phyloP scores from a whole-genome alignment of 2,888 invertebrate genomes.

The Eugnorisma glareosa region DNA sequence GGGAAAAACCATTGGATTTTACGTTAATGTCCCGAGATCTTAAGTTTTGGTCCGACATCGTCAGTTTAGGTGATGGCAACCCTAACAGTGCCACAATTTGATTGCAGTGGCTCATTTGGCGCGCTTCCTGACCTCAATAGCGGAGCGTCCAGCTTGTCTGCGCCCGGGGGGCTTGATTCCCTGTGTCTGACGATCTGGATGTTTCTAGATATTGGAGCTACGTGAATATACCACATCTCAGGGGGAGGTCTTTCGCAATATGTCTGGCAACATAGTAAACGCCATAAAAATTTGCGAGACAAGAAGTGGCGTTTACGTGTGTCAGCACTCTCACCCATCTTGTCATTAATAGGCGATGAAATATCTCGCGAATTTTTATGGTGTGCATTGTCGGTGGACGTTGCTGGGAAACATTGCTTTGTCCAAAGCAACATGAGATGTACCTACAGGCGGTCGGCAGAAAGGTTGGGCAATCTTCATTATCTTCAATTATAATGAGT shows the following conservation, averaged over 20 bases:
- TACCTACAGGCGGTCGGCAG: no score
- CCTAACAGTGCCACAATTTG: constrained; percentile 5
- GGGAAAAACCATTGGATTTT: no score
- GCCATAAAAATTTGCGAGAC: background rate
- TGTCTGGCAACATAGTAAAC: background rate
- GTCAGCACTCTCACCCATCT: background rate
- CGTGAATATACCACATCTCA: background rate
- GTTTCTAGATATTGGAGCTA: background rate
- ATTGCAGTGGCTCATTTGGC: constrained; percentile 42
- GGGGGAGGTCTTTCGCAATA: background rate
- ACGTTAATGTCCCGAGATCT: no score
- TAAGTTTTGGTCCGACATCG: background rate
- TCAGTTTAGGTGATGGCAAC: background rate
- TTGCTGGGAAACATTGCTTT: background rate
- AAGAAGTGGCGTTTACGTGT: background rate
- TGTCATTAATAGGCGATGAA: background rate
- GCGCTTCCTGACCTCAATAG: constrained; percentile 42
- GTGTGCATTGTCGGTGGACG: background rate
- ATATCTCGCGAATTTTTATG: background rate
- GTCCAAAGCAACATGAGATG: background rate
- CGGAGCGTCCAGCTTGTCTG: constrained; percentile 21
- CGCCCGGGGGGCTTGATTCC: constrained; percentile 42
- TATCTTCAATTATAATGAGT: constrained; percentile 16
- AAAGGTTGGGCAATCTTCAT: constrained; percentile 11
- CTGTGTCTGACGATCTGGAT: background rate